phyloP scores from a whole-genome alignment of 1,140 invertebrate genomes.

The Cardiocondyla obscurior region DNA sequence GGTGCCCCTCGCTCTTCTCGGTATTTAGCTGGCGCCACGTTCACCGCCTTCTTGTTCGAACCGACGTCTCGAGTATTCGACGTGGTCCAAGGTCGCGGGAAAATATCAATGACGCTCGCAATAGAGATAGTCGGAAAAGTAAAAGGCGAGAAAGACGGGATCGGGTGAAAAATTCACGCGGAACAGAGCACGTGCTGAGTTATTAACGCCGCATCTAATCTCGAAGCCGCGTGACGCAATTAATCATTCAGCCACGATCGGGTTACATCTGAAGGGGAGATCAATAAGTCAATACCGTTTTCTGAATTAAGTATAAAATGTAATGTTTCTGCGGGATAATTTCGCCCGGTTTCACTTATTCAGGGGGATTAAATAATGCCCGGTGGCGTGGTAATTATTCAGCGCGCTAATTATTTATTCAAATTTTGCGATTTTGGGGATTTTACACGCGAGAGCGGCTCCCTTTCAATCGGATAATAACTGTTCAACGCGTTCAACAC shows the following conservation, averaged over 20 bases:
- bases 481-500: neutral
- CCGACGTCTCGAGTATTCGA: neutral
- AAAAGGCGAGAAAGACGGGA: neutral
- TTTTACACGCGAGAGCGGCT: neutral
- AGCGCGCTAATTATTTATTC: neutral
- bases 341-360: neutral
- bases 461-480: neutral
- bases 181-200: neutral
- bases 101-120: slow-evolving; percentile 26
- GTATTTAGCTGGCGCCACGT: neutral
- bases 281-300: neutral
- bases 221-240: neutral
- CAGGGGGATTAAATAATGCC: neutral
- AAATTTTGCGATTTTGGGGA: neutral
- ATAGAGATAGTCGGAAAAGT: neutral
- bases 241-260: neutral
- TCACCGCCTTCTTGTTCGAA: slow-evolving; percentile 13
- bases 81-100: neutral
- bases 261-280: neutral
- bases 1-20: neutral
- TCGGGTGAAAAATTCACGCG: neutral
- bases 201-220: neutral
- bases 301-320: slow-evolving; percentile 2
- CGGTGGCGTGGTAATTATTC: neutral
- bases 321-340: neutral